Conservation (phyloP, 2,797 vertebrate species). For the Microhierax caerulescens region DNA sequence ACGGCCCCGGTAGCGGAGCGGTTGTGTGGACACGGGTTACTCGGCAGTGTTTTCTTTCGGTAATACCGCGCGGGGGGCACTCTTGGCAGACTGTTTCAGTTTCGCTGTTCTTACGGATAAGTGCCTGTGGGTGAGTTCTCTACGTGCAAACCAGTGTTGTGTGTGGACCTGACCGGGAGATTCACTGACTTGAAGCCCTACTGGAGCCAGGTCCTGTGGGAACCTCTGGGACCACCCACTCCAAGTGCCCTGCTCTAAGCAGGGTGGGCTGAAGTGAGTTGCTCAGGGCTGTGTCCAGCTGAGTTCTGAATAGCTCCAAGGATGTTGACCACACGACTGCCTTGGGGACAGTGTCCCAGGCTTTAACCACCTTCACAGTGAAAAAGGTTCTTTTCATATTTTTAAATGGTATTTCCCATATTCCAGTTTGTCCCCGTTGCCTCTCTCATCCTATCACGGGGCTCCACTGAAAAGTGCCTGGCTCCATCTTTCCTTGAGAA, state of each 20-base stretch:
- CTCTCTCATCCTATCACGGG: background rate
- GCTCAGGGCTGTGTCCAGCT: background rate
- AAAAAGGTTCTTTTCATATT: background rate
- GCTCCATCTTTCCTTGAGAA: background rate
- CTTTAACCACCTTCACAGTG: background rate
- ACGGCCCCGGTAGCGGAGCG: accelerated
- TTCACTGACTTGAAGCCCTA: background rate
- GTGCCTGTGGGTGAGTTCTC: background rate
- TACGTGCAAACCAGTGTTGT: background rate
- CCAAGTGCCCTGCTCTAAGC: background rate
- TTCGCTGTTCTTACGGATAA: background rate
- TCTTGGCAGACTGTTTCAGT: background rate
- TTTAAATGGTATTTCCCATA: background rate
- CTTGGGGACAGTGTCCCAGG: background rate
- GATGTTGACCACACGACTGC: background rate
- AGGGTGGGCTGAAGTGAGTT: background rate
- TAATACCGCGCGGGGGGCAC: too few species aligned
- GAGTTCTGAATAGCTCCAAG: background rate
- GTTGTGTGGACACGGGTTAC: accelerated
- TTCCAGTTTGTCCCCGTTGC: background rate
- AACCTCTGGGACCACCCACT: background rate
- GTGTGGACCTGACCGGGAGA: background rate
- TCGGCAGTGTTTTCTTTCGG: background rate
- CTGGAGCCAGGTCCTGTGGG: background rate
- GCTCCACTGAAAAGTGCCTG: background rate